Conservation (phyloP, 2,888 invertebrate genomes). For the Ommatoiulus sabulosus region DNA sequence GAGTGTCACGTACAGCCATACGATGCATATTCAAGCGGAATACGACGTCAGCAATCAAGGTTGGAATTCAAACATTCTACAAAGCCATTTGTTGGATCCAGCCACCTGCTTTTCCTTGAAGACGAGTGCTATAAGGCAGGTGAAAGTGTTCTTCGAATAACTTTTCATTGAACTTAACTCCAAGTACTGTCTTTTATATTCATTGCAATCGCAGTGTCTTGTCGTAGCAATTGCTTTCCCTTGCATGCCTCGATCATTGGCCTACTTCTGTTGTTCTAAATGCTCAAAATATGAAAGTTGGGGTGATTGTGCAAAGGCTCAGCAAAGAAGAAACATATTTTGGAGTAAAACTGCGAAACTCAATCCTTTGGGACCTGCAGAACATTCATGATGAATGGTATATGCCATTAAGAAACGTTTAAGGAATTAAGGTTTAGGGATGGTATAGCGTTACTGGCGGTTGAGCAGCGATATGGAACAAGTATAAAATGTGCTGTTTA, state of each 20-base stretch:
- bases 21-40: not conserved
- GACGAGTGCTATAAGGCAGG: not conserved
- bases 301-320: too few relatives aligned
- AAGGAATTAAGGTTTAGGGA: too few relatives aligned
- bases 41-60: conserved; percentile 15
- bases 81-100: not conserved
- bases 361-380: too few relatives aligned
- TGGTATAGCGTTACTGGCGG: not conserved
- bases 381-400: too few relatives aligned
- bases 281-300: not conserved
- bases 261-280: not conserved
- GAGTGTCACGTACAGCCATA: not conserved
- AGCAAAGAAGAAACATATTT: too few relatives aligned
- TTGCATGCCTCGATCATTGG: not conserved
- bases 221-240: not conserved
- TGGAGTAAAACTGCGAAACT: too few relatives aligned
- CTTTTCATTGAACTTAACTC: too few relatives aligned
- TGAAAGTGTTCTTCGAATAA: not conserved
- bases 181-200: not conserved
- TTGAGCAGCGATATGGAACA: not conserved
- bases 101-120: not conserved
- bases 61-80: not conserved
- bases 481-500: not conserved
- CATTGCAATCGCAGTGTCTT: not conserved
- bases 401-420: too few relatives aligned